phyloP scores from a whole-genome alignment of 2,113 vertebrate species.

The Rhinolophus sinicus region DNA sequence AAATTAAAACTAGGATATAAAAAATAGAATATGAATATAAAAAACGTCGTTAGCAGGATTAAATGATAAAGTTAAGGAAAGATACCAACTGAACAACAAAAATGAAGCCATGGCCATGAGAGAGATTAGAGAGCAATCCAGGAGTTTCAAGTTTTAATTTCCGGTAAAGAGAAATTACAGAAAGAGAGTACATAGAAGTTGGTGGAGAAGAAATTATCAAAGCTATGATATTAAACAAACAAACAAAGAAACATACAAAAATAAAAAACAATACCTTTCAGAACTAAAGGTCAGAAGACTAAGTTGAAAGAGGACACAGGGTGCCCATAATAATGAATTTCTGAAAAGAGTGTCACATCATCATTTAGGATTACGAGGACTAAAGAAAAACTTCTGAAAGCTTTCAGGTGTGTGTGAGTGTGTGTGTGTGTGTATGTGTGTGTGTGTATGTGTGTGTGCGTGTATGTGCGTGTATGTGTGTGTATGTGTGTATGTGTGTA shows the following conservation, averaged over 20 bases:
- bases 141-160: background rate
- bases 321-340: background rate
- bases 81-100: background rate
- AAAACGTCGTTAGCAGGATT: background rate
- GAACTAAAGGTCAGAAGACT: background rate
- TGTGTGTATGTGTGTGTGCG: no score
- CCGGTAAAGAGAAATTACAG: background rate
- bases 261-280: background rate
- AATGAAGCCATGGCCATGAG: background rate
- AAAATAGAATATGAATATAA: background rate
- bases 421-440: no score
- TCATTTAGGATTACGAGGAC: background rate
- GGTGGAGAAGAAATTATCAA: background rate
- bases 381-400: conserved; percentile 3
- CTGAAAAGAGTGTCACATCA: background rate
- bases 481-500: background rate
- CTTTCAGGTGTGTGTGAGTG: no score
- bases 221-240: background rate
- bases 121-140: background rate
- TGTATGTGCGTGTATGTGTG: background rate
- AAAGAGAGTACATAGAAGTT: background rate
- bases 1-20: background rate
- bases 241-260: background rate
- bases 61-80: background rate
- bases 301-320: background rate